Evolutionary conservation across 2,113 vertebrate genomes (phyloP), one percentile per base, ranked within the genome.

Genomic region (Perca schrenkii): DNA sequence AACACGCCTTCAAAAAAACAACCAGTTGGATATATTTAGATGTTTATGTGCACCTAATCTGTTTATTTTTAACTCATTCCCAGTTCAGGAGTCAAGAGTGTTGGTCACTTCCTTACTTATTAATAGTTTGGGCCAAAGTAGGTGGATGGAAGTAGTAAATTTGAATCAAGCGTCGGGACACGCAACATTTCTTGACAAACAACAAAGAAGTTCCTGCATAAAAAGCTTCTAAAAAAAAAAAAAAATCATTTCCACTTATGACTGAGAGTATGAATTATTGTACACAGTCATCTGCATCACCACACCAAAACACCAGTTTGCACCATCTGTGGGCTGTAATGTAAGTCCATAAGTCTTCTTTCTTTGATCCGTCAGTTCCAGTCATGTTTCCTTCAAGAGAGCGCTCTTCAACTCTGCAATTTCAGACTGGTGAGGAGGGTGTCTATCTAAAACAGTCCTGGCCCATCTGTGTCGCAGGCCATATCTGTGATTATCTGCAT

Each of bases 401-500:
- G 21, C 0, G 12, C 50, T 72, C 53, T 47, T 63, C 74, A 65
- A 74, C 77, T 78, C 79, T 83, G 70, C 81, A 83, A 61, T 89
- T 89, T 88, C 58, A 69, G 53, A 68, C 79, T 85, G 63, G 80
- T 16, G 19, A 75, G 58, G 81, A 62, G 46, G 73, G 52, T 82
- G 67, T 86, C 85, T 79, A 25, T 85, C 85, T 77, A 85, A 90
- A 89, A 89, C 66, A 83, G 78, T 86, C 69, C 34, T 63, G 54
- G 62, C 52, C 77, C 93, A 94, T 93, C 87, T 93, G 88, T 79
- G 76, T 91, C 83, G 73, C 90, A 93, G 86, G 77, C 88, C 64
- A 52, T 64, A 86, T 92, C 79, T 89, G 49, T 94, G 74, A 89
- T 86, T 89, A 83, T 89, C 88, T 65, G 19, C 62, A 74, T 86